Conservation (phyloP, 2,113 vertebrate species). For the Nycticryphes semicollaris region DNA sequence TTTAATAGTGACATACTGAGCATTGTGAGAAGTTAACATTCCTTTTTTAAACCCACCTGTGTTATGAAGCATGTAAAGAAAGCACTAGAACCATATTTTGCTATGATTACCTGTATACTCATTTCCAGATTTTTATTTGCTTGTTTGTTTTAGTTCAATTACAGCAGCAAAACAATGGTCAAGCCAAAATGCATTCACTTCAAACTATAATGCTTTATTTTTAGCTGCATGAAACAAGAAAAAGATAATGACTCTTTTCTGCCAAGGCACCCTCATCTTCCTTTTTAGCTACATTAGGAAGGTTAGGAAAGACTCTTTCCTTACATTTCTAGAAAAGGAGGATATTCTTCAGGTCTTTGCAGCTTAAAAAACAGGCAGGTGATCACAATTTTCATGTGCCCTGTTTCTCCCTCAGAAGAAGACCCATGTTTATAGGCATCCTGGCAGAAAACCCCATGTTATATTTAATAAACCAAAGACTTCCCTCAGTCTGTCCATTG, state of each 20-base stretch:
- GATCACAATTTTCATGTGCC: not conserved
- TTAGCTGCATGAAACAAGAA: not conserved
- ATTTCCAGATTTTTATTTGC: not conserved
- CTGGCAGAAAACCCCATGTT: not conserved
- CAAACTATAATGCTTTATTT: not conserved
- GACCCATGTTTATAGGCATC: not conserved
- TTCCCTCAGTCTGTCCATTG: not conserved
- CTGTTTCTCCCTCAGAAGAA: not conserved
- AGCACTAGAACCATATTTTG: not conserved
- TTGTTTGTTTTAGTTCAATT: not conserved
- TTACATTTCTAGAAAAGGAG: not conserved
- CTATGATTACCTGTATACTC: not conserved
- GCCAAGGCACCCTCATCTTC: not conserved
- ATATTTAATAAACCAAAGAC: not conserved
- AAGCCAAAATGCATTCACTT: not conserved
- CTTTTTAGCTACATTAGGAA: not conserved
- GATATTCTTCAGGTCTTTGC: not conserved
- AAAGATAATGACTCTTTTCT: not conserved
- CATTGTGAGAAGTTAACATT: not conserved
- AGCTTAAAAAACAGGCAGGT: not conserved
- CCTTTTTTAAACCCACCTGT: not conserved
- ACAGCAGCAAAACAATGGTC: not conserved
- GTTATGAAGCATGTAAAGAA: not conserved
- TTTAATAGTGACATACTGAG: not conserved
- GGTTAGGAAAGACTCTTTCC: not conserved